These are phyloP conservation scores for Gonocerus acuteangulatus DNA, from an alignment of 2,888 invertebrate genomes.

Conservation along the genomic window DNA sequence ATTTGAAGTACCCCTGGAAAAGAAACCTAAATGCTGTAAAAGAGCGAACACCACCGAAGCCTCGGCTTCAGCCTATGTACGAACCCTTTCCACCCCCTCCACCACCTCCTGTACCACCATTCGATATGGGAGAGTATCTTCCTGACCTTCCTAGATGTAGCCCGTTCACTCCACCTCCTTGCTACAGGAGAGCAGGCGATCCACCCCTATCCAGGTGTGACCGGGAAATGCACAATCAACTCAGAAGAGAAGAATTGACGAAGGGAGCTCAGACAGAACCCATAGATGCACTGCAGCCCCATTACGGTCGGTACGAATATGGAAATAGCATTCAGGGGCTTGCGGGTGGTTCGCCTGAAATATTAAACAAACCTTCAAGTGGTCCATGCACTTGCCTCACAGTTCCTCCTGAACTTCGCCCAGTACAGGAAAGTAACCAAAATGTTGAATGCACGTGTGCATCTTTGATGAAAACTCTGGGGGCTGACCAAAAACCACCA, in stretches of 20 bases:
- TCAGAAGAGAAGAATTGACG: slow-evolving; percentile 3
- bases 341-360: not conserved
- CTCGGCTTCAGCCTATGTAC: slow-evolving; percentile 6
- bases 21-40: not conserved
- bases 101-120: not conserved
- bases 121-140: not conserved
- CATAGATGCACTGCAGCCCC: not conserved
- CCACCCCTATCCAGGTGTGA: slow-evolving; percentile 10
- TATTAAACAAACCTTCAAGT: not conserved
- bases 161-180: slow-evolving; percentile 5
- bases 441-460: not conserved
- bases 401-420: not conserved
- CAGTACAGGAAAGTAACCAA: not conserved
- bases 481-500: not conserved
- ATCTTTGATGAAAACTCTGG: not conserved
- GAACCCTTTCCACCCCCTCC: slow-evolving; percentile 1
- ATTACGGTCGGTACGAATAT: not conserved
- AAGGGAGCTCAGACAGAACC: slow-evolving; percentile 13
- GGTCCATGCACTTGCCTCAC: not conserved
- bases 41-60: not conserved
- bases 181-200: slow-evolving; percentile 18
- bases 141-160: slow-evolving; percentile 9
- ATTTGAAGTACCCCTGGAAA: not conserved
- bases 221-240: not conserved
- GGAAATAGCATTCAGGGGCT: not conserved